A percentile compares a stretch with the other conserved stretches of the same genome.
Conservation (phyloP, 1,140 invertebrate species). For the Cardiocondyla obscurior region DNA sequence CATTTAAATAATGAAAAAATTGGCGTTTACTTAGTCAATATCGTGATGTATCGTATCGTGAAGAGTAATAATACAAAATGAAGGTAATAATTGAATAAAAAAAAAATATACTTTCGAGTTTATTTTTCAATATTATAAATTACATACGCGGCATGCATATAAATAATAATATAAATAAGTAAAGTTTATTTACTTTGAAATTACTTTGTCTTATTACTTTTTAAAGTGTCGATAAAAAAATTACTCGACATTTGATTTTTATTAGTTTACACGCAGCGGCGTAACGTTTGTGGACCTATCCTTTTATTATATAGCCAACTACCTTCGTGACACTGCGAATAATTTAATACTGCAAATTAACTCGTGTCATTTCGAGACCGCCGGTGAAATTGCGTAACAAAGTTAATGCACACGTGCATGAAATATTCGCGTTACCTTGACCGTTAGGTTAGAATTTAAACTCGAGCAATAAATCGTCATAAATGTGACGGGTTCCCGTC, state of each 20-base stretch:
- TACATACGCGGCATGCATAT: neutral
- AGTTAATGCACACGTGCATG: neutral
- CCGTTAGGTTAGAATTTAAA: neutral
- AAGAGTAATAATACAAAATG: neutral
- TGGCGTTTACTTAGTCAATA: neutral
- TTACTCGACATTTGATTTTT: neutral
- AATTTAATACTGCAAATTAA: neutral
- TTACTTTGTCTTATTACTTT: neutral
- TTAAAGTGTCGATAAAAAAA: neutral
- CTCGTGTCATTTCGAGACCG: neutral
- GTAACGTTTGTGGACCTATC: neutral
- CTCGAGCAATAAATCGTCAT: neutral
- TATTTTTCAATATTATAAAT: neutral
- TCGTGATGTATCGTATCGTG: neutral
- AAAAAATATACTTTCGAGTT: neutral
- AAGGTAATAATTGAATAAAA: neutral
- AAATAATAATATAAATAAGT: slow-evolving; percentile 14
- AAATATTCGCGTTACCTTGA: neutral
- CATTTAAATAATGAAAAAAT: neutral
- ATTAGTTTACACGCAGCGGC: neutral
- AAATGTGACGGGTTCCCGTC: neutral
- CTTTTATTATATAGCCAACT: no score
- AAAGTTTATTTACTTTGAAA: no score
- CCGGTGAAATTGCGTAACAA: neutral
- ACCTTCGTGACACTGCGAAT: neutral